Base-by-base conservation (phyloP, 1,140 invertebrate species). In the Monomorium pharaonis region DNA sequence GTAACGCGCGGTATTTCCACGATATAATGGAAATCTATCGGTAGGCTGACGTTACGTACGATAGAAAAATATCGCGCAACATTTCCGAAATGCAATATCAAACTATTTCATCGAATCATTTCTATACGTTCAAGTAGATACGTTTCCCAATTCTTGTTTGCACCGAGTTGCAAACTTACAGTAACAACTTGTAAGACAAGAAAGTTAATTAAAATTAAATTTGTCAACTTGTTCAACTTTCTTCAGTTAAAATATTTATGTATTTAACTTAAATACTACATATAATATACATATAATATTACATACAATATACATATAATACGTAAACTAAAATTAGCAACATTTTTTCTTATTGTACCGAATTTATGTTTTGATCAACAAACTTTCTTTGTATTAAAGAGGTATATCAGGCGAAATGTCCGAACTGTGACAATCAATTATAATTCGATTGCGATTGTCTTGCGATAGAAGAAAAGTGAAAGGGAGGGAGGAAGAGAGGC, bases 361-460 rank as follows among this genome's bases (percentile, higher is more conserved):
- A 65, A 65, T 78, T 67, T 80, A 80, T 37, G 76, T 44, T 49
- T 2, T 9, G 9, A 37, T 4, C 62, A 9, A n/a, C 27, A 47
- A 44, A 65, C 60, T 78, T 78, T 65, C n/a, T 4, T 51, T 12
- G 63, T 21, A 54, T 77, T 42, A n/a, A 30, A 6, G 1, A 47
- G 18, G 18, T 44, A 24, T 24, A 80, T 14, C 60, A 27, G 7
- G 27, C 56, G 3, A 9, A 16, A 6, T 60, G 16, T 60, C 14
- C 27, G 21, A 30, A 16, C 14, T 7, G 6, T n/a, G 12, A 0
- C 18, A 42, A 63, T 78, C 60, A 16, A 78, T 78, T 78, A 65
- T 24, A 78, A 78, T 65, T n/a, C 60, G 44, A 37, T 78, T 51
- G 37, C 10, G 42, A 12, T 63, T 24, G 6, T 49, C n/a, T 33